Conservation (phyloP, 2,888 invertebrate genomes). For the Yponomeuta plumbellus region DNA sequence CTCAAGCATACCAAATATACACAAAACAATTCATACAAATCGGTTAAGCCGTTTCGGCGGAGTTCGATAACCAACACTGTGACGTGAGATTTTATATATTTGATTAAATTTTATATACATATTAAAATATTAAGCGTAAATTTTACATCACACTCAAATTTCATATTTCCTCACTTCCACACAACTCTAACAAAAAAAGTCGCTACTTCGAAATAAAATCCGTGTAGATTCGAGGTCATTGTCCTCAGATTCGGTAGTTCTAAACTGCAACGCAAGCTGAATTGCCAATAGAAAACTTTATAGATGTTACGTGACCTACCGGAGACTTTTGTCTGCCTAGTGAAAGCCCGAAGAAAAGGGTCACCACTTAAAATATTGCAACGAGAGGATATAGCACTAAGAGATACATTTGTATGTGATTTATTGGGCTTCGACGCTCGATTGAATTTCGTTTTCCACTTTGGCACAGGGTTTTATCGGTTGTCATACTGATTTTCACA, state of each 20-base stretch:
- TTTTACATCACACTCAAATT: no score
- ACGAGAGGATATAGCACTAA: neutral
- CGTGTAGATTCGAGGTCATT: neutral
- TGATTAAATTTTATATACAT: no score
- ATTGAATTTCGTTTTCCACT: neutral
- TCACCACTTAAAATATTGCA: neutral
- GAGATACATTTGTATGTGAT: neutral
- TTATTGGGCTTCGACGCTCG: neutral
- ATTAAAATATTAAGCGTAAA: no score
- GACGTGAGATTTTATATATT: no score
- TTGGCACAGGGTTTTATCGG: neutral
- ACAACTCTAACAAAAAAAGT: no score
- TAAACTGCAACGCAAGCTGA: conserved; percentile 1
- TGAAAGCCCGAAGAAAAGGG: neutral
- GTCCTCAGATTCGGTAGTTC: neutral
- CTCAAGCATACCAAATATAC: no score
- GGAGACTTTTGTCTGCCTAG: neutral
- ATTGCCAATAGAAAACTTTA: neutral
- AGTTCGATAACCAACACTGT: no score
- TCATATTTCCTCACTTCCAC: no score
- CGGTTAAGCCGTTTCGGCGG: no score
- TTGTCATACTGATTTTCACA: no score
- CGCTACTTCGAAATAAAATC: neutral
- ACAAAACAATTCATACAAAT: no score
- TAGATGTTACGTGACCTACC: neutral